phyloP scores from a whole-genome alignment of 2,888 invertebrate genomes.

The Psylliodes chrysocephalus region DNA sequence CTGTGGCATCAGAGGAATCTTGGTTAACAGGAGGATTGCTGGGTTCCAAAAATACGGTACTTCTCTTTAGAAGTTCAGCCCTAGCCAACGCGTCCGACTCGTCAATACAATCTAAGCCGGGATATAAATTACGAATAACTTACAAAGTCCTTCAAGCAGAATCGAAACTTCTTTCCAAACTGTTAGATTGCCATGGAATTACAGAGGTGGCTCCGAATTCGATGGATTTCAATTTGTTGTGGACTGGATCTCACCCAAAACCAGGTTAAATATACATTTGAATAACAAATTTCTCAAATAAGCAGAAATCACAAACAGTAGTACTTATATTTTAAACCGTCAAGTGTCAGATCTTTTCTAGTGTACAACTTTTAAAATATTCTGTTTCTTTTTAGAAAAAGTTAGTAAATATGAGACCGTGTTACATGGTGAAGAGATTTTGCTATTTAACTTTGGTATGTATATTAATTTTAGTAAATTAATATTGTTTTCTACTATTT shows the following conservation, averaged over 20 bases:
- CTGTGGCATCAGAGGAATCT: constrained; percentile 40
- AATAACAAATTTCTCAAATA: too few species aligned
- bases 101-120: constrained; percentile 70
- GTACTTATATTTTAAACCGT: too few species aligned
- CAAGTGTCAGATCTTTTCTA: too few species aligned
- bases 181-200: constrained; percentile 82
- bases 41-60: constrained; percentile 73
- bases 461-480: too few species aligned
- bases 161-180: constrained; percentile 79
- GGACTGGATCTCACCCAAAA: constrained; percentile 94
- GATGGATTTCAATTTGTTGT: constrained; percentile 84
- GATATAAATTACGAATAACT: constrained; percentile 75
- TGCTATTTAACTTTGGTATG: not conserved
- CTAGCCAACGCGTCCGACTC: constrained; percentile 64
- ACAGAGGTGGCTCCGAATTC: constrained; percentile 78
- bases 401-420: not conserved
- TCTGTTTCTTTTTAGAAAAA: constrained; percentile 13
- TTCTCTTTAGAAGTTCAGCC: constrained; percentile 75
- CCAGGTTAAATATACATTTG: constrained; percentile 71
- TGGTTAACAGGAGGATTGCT: constrained; percentile 61
- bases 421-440: not conserved
- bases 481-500: too few species aligned
- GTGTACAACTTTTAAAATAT: not conserved
- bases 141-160: constrained; percentile 84
- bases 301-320: too few species aligned